Conservation (phyloP, 2,797 vertebrate species). For the Ara ararauna region DNA sequence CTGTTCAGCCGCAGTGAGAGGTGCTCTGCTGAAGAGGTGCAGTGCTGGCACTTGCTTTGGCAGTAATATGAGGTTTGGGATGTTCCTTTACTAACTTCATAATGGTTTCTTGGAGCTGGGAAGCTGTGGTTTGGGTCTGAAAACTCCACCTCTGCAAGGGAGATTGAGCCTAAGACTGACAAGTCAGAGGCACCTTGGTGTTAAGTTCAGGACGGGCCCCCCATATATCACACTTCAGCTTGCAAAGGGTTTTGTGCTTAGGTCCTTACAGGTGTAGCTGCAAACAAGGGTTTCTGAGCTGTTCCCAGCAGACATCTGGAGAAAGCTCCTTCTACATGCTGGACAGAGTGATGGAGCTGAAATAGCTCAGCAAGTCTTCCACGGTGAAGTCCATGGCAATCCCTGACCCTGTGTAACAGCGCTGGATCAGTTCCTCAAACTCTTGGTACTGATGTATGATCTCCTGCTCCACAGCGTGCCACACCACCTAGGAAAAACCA, state of each 20-base stretch:
- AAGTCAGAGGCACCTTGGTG: accelerated
- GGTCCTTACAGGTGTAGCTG: background rate
- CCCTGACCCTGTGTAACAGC: conserved; percentile 49
- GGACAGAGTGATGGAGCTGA: conserved; percentile 44
- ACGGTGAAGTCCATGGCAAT: conserved; percentile 59
- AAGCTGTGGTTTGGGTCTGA: background rate
- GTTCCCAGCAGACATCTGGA: accelerated
- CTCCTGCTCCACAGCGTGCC: conserved; percentile 34
- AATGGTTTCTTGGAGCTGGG: background rate
- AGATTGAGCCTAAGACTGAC: accelerated
- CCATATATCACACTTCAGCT: background rate
- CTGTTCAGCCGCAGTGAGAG: background rate
- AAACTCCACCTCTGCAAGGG: background rate
- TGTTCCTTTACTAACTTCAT: background rate
- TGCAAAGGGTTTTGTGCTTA: background rate
- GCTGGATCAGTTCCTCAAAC: conserved; percentile 53
- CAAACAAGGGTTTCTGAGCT: background rate
- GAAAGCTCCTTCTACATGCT: background rate
- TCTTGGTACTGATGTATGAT: conserved; percentile 37
- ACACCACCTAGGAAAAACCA: conserved; percentile 33
- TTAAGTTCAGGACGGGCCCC: background rate
- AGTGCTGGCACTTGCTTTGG: accelerated
- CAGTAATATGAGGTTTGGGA: background rate
- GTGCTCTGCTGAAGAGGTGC: background rate
- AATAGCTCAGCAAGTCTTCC: conserved; percentile 63